Percentiles rank a stretch among this genome's conserved stretches.
Evolutionary conservation across 37 sponge, comb jelly and placozoan species (phyloP).

Genomic region (Haliclona indistincta): DNA sequence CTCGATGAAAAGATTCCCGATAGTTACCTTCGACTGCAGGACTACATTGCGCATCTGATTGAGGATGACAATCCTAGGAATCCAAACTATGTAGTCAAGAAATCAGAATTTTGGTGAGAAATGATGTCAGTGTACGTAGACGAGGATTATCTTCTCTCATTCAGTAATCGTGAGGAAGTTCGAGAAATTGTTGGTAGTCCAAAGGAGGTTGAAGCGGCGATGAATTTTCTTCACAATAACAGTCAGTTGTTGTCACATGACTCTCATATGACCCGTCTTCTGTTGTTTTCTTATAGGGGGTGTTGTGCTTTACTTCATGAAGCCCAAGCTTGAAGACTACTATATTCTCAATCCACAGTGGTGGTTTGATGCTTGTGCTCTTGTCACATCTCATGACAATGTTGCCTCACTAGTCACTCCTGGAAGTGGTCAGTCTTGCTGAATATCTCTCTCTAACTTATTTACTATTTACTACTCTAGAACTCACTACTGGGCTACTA

Average conservation of each 20-base stretch:
- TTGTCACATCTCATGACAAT: conserved; percentile 61
- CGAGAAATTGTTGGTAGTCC: conserved; percentile 16
- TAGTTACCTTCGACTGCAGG: conserved; percentile 33
- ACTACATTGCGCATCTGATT: conserved; percentile 21
- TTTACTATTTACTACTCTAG: conserved; percentile 4
- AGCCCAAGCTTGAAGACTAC: conserved; percentile 38
- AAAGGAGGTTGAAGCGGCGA: conserved; percentile 52
- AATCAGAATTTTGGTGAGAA: conserved; percentile 49
- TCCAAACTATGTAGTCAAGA: neutral
- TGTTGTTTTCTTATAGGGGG: conserved; percentile 26
- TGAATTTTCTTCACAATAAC: conserved; percentile 67
- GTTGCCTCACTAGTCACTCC: conserved; percentile 38
- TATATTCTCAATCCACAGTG: conserved; percentile 74
- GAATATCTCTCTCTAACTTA: neutral
- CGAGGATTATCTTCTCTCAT: neutral
- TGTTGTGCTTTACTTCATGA: conserved; percentile 54
- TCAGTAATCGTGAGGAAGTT: conserved; percentile 12
- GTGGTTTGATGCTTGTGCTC: conserved; percentile 77
- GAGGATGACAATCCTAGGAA: neutral
- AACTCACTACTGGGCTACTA: conserved; percentile 37
- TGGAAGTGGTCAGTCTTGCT: neutral
- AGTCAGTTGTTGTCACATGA: conserved; percentile 28
- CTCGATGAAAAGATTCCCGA: conserved; percentile 67
- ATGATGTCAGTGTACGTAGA: neutral
- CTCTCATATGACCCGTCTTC: neutral